These are phyloP conservation scores for Gavia stellata DNA, from an alignment of 2,113 vertebrate genomes.

Conservation along the genomic window DNA sequence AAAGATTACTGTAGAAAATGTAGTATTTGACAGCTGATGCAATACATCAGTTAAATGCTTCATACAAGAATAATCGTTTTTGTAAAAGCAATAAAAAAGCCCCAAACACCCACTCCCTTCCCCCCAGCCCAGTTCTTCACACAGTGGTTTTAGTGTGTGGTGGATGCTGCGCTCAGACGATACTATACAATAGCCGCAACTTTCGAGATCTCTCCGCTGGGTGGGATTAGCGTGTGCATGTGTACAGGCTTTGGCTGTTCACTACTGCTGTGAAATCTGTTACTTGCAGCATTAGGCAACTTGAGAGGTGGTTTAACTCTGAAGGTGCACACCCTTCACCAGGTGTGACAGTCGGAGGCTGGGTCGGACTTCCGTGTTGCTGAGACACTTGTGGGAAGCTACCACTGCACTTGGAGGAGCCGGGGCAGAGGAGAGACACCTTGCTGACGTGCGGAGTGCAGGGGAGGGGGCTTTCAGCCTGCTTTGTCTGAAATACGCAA, in stretches of 20 bases:
- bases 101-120: not conserved
- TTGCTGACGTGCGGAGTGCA: not conserved
- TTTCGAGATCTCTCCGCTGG: not conserved
- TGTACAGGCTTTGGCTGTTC: not conserved
- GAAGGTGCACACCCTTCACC: not conserved
- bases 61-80: not conserved
- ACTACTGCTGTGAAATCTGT: not conserved
- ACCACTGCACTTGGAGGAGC: slow-evolving; percentile 55
- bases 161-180: not conserved
- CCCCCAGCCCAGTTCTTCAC: not conserved
- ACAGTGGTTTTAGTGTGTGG: rapidly evolving
- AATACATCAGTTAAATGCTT: not conserved
- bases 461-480: not conserved
- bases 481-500: not conserved
- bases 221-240: not conserved
- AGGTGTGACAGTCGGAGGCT: slow-evolving; percentile 3
- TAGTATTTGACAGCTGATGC: not conserved
- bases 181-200: not conserved
- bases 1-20: not conserved
- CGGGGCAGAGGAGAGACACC: not conserved
- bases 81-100: not conserved
- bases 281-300: not conserved
- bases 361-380: slow-evolving; percentile 51
- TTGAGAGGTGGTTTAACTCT: not conserved
- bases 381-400: slow-evolving; percentile 64